Conservation (phyloP, 2,113 vertebrate species). For the Diphyllodes magnificus region DNA sequence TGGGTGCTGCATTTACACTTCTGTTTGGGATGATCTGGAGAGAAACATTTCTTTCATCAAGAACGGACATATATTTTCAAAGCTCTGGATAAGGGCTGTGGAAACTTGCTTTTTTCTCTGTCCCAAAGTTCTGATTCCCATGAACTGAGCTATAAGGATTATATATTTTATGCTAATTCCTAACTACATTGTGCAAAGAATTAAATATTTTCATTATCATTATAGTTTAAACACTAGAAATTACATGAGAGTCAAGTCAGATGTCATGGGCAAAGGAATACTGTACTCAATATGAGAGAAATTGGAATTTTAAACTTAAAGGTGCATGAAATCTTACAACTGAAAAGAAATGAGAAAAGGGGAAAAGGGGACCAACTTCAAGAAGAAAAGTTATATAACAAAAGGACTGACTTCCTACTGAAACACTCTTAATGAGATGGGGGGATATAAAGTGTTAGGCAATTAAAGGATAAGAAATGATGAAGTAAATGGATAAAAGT, state of each 20-base stretch:
- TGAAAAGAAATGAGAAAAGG: background rate
- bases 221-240: background rate
- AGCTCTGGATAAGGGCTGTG: background rate
- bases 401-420: background rate
- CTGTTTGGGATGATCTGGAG: background rate
- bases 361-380: background rate
- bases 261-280: background rate
- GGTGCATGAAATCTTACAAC: background rate
- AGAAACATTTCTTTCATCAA: background rate
- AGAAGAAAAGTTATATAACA: background rate
- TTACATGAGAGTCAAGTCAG: background rate
- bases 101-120: background rate
- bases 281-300: background rate
- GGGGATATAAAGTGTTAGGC: background rate
- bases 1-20: background rate
- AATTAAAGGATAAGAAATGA: conserved; percentile 48
- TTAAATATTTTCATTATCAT: background rate
- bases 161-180: background rate
- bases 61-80: background rate
- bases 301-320: background rate
- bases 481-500: conserved; percentile 24
- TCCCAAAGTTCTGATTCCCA: background rate
- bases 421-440: background rate
- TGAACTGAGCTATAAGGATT: background rate
- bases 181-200: background rate